Evolutionary conservation across 1,140 invertebrate species (phyloP).

Genomic region (Platyscapa corneri): DNA sequence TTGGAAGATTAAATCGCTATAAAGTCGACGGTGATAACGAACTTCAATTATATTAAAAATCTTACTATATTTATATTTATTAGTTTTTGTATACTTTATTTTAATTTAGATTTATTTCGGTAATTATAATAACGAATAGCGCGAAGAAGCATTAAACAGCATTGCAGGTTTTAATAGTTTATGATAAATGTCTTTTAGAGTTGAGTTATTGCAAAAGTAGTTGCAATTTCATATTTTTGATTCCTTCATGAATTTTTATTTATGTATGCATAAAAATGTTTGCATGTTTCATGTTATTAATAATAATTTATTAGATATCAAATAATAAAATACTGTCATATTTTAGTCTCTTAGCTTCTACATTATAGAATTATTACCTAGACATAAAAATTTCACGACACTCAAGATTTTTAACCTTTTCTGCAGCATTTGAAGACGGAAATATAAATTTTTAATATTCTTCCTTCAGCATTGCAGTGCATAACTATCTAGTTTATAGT

Average conservation of each 20-base stretch:
- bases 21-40: too few relatives aligned
- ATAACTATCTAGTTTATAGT: constrained; percentile 17
- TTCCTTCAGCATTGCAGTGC: not conserved
- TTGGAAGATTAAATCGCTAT: too few relatives aligned
- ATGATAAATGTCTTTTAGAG: not conserved
- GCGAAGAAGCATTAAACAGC: too few relatives aligned
- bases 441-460: constrained; percentile 26
- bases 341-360: not conserved
- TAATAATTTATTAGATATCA: constrained; percentile 6
- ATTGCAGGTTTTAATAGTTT: not conserved
- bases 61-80: too few relatives aligned
- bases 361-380: constrained; percentile 11
- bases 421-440: not conserved
- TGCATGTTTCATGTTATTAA: not conserved
- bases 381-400: constrained; percentile 11
- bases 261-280: not conserved
- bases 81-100: too few relatives aligned
- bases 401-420: constrained; percentile 8
- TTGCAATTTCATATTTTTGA: too few relatives aligned
- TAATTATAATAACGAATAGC: too few relatives aligned
- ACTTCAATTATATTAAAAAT: too few relatives aligned
- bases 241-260: not conserved
- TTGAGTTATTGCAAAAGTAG: not conserved
- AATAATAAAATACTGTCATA: not conserved
- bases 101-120: too few relatives aligned